phyloP scores from a whole-genome alignment of 1,140 invertebrate genomes.

The Trachelipus rathkii region DNA sequence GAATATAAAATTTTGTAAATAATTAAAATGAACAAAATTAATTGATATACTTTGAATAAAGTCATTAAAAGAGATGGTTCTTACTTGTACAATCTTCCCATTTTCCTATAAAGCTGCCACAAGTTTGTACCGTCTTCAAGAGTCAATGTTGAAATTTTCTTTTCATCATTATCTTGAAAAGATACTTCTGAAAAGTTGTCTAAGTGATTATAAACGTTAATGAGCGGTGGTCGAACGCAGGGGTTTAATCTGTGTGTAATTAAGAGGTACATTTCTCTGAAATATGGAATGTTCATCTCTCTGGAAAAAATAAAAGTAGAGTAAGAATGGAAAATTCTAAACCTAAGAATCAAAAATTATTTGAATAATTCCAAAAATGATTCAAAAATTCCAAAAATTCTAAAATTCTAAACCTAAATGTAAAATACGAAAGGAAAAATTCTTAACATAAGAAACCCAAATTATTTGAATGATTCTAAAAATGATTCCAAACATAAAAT shows the following conservation, averaged over 20 bases:
- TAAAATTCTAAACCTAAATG: no score
- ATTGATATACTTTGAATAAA: no score
- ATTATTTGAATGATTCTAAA: no score
- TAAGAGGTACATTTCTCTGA: slow-evolving; percentile 35
- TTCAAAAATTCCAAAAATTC: no score
- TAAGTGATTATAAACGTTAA: slow-evolving; percentile 41
- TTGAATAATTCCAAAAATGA: no score
- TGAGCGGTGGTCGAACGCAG: slow-evolving; percentile 38
- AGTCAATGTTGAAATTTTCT: slow-evolving; percentile 6
- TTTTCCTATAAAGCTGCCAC: slow-evolving; percentile 40
- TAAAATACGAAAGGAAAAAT: no score
- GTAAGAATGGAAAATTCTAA: background rate
- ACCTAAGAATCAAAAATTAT: no score
- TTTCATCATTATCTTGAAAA: background rate
- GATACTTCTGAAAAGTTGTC: background rate
- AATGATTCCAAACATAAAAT: no score
- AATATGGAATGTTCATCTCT: slow-evolving; percentile 39
- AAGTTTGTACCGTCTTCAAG: slow-evolving; percentile 36
- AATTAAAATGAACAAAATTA: no score
- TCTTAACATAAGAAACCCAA: no score
- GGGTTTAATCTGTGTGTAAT: slow-evolving; percentile 41
- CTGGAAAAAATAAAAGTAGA: slow-evolving; percentile 14
- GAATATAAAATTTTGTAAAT: no score
- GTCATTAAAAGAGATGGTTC: background rate
- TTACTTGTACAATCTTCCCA: slow-evolving; percentile 37